Conservation (phyloP, 1,140 invertebrate genomes). For the Megalopta genalis region DNA sequence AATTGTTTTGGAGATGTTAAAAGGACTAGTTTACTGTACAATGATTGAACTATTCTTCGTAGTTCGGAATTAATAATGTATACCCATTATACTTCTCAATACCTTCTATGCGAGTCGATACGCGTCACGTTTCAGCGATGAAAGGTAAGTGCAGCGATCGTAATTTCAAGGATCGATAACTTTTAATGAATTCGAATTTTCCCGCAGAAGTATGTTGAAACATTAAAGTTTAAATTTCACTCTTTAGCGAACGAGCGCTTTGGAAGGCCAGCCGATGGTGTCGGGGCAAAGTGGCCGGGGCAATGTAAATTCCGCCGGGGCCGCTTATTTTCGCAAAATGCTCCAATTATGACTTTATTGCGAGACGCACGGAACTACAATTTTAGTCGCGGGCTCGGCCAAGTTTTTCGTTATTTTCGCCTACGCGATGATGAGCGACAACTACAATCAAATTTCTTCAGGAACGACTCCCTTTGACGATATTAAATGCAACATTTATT, state of each 20-base stretch:
- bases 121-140: too few species aligned
- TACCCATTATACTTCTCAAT: too few species aligned
- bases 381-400: slow-evolving; percentile 21
- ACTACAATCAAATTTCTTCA: neutral
- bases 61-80: too few species aligned
- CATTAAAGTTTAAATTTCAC: slow-evolving; percentile 16
- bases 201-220: neutral
- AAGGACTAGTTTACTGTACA: too few species aligned
- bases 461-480: neutral
- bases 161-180: neutral
- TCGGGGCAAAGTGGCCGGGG: slow-evolving; percentile 46
- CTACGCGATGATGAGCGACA: neutral
- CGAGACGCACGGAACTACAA: slow-evolving; percentile 36
- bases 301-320: slow-evolving; percentile 50
- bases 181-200: slow-evolving; percentile 19
- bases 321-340: slow-evolving; percentile 47
- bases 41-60: too few species aligned
- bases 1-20: too few species aligned
- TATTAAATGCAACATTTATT: slow-evolving; percentile 1
- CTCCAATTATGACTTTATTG: slow-evolving; percentile 50
- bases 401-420: neutral
- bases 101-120: too few species aligned
- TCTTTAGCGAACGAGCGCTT: slow-evolving; percentile 21
- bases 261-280: slow-evolving; percentile 31
- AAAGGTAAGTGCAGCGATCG: neutral